Percentiles rank a stretch among this genome's conserved stretches.
These are phyloP conservation scores for Glyptemys insculpta DNA, from an alignment of 2,797 vertebrate genomes.

Conservation along the genomic window DNA sequence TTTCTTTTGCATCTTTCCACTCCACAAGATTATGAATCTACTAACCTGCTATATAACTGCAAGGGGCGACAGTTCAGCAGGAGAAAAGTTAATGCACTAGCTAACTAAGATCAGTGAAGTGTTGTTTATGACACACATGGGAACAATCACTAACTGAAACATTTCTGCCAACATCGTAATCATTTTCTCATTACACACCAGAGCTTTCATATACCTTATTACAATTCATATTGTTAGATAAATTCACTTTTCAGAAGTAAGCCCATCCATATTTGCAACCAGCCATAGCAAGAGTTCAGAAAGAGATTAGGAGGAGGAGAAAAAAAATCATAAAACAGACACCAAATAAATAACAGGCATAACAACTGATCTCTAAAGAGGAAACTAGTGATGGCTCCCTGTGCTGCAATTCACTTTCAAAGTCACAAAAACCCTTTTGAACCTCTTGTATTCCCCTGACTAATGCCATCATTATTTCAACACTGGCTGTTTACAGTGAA, in stretches of 20 bases:
- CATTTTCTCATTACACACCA: neutral
- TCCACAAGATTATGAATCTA: neutral
- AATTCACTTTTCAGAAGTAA: accelerated
- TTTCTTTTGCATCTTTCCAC: neutral
- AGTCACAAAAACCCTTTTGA: slow-evolving; percentile 58
- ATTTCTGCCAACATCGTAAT: accelerated
- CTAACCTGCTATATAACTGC: neutral
- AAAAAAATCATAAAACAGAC: slow-evolving; percentile 30
- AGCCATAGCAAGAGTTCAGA: neutral
- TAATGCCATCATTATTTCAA: slow-evolving; percentile 58
- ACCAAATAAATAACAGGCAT: slow-evolving; percentile 20
- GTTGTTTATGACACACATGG: neutral
- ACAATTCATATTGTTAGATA: neutral
- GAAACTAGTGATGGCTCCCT: slow-evolving; percentile 37
- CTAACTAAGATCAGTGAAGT: accelerated
- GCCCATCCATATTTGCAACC: neutral
- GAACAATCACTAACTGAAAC: neutral
- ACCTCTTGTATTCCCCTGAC: slow-evolving; percentile 55
- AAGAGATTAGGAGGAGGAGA: neutral
- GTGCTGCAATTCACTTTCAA: slow-evolving; percentile 38
- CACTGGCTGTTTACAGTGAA: slow-evolving; percentile 59
- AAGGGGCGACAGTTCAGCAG: neutral
- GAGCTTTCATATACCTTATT: neutral
- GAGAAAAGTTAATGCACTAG: accelerated
- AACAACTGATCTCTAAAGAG: slow-evolving; percentile 20